Evolutionary conservation across 2,888 invertebrate genomes (phyloP).

Genomic region (Orthosia gracilis): DNA sequence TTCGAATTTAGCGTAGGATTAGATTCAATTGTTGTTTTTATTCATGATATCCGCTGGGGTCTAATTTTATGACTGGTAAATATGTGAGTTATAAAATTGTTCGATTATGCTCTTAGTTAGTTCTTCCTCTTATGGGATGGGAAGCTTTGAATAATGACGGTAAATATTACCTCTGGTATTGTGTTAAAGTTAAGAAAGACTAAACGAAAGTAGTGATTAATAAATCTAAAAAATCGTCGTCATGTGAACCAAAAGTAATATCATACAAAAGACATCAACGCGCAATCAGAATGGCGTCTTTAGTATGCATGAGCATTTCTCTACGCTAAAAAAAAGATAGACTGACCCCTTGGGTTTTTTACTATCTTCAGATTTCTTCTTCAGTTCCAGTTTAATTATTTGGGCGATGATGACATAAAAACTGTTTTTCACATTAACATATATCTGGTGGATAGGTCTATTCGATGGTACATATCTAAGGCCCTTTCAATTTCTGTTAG

Average conservation of each 20-base stretch:
- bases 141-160: background rate
- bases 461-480: background rate
- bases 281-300: background rate
- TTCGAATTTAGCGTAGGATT: conserved; percentile 32
- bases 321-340: too few species aligned
- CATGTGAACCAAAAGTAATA: background rate
- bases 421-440: background rate
- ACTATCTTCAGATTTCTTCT: too few species aligned
- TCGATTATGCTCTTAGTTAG: conserved; percentile 17
- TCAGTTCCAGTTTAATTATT: background rate
- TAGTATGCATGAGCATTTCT: too few species aligned
- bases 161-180: background rate
- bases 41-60: conserved; percentile 27
- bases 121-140: conserved; percentile 7
- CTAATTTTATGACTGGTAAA: conserved; percentile 35
- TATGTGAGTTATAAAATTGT: conserved; percentile 22
- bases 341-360: background rate
- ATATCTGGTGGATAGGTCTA: background rate
- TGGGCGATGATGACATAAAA: background rate
- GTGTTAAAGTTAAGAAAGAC: conserved; percentile 2
- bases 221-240: background rate
- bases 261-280: conserved; percentile 52
- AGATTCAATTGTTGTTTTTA: conserved; percentile 39
- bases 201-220: background rate
- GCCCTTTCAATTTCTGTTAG: background rate